Conservation (phyloP, 2,888 invertebrate species). For the Parelbella ahira region DNA sequence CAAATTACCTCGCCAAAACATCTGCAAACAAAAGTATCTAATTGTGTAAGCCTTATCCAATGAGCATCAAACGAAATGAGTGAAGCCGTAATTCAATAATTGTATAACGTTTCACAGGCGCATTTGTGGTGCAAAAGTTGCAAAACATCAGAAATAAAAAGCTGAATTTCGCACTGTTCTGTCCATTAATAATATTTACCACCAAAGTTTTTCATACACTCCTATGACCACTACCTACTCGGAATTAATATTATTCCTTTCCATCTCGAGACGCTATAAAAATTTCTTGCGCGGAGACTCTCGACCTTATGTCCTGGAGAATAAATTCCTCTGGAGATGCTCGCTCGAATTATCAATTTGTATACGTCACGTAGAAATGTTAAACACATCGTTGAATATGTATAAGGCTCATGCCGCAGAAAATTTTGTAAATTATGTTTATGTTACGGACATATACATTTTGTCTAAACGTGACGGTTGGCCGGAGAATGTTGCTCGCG, state of each 20-base stretch:
- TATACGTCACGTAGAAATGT: slow-evolving; percentile 17
- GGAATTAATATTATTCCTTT: too few relatives aligned
- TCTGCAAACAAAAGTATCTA: slow-evolving; percentile 10
- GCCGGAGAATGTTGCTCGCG: not conserved
- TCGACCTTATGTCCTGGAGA: slow-evolving; percentile 14
- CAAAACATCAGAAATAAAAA: too few relatives aligned
- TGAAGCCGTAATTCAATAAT: too few relatives aligned
- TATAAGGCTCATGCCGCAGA: slow-evolving; percentile 16
- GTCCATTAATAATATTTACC: slow-evolving; percentile 3
- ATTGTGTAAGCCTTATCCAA: slow-evolving; percentile 2
- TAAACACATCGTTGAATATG: slow-evolving; percentile 19
- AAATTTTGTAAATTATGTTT: slow-evolving; percentile 20
- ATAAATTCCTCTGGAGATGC: slow-evolving; percentile 3
- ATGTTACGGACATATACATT: slow-evolving; percentile 15
- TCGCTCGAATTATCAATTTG: slow-evolving; percentile 18
- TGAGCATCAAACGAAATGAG: slow-evolving; percentile 3
- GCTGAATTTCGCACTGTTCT: not conserved
- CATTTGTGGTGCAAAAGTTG: too few relatives aligned
- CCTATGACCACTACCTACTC: too few relatives aligned
- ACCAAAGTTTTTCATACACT: slow-evolving; percentile 8
- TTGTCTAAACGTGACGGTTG: slow-evolving; percentile 5
- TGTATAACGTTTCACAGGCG: too few relatives aligned
- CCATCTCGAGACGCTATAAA: too few relatives aligned
- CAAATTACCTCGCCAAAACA: slow-evolving; percentile 36
- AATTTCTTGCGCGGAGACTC: slow-evolving; percentile 1